A percentile compares a stretch with the other conserved stretches of the same genome.
phyloP scores from a whole-genome alignment of 2,888 invertebrate species.

The Ctena decussata region DNA sequence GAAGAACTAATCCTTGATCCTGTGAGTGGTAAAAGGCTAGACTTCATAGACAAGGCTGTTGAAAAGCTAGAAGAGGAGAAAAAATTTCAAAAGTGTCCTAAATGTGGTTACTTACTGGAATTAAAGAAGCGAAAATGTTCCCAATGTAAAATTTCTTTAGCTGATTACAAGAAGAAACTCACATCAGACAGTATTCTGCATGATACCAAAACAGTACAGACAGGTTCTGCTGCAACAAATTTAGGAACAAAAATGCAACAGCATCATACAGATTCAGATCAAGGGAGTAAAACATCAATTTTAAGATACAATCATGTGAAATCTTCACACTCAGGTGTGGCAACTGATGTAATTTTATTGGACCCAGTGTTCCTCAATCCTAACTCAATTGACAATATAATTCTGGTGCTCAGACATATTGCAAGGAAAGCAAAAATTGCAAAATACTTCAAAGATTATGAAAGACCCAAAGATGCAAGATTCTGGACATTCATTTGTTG shows the following conservation, averaged over 20 bases:
- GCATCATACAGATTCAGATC: no score
- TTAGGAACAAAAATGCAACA: neutral
- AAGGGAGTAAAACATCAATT: neutral
- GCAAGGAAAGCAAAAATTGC: conserved; percentile 22
- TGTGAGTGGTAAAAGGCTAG: neutral
- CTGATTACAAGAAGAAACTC: neutral
- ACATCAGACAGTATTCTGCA: neutral
- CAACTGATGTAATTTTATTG: conserved; percentile 11
- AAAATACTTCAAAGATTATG: neutral
- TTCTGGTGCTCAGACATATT: conserved; percentile 23
- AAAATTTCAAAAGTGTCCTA: conserved; percentile 17
- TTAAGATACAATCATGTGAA: conserved; percentile 9
- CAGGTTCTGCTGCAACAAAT: neutral
- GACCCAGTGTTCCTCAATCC: conserved; percentile 40
- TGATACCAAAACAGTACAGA: neutral
- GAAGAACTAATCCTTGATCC: neutral
- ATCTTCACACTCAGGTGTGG: neutral
- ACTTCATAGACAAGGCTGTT: neutral
- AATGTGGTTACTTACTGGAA: neutral
- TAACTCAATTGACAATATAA: conserved; percentile 26
- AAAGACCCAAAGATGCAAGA: neutral
- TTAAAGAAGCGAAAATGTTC: neutral
- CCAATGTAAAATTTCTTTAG: neutral
- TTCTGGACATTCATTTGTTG: conserved; percentile 37
- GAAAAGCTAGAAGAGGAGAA: neutral